A percentile compares a stretch with the other conserved stretches of the same genome.
These are phyloP conservation scores for Fregata magnificens DNA, from an alignment of 2,113 vertebrate genomes.

Conservation along the genomic window DNA sequence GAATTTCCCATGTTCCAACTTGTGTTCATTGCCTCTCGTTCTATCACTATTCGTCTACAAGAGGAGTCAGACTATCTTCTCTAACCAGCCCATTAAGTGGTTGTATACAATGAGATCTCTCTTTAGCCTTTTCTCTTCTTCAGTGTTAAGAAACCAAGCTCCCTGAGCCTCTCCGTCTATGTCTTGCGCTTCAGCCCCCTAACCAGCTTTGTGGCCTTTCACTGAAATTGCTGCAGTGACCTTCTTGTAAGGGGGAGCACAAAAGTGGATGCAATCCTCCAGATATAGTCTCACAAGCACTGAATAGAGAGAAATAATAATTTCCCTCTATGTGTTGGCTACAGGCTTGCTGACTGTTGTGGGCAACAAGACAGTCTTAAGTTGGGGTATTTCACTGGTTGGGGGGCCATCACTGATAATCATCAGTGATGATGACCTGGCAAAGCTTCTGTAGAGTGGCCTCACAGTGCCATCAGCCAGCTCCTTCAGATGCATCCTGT, in stretches of 20 bases:
- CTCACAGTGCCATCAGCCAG: background rate
- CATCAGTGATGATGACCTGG: background rate
- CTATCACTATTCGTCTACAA: background rate
- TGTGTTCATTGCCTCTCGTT: background rate
- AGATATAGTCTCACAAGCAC: rapidly evolving
- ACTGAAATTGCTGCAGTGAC: background rate
- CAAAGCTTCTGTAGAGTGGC: background rate
- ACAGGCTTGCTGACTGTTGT: background rate
- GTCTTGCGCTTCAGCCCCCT: background rate
- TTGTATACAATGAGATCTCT: background rate
- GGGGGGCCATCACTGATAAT: rapidly evolving
- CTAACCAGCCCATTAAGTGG: background rate
- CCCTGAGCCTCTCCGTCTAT: background rate
- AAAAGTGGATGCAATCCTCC: background rate
- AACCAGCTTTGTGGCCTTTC: background rate
- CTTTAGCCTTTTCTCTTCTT: background rate
- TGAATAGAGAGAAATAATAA: background rate
- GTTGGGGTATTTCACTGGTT: background rate
- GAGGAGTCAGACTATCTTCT: background rate
- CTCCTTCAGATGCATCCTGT: background rate
- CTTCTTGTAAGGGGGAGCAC: background rate
- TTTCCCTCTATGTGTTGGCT: background rate
- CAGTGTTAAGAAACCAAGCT: background rate
- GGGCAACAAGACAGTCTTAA: background rate
- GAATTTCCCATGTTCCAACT: background rate